Percentiles rank a stretch among this genome's conserved stretches.
phyloP scores from a whole-genome alignment of 2,113 vertebrate genomes.

The Nannobrachium achirus region DNA sequence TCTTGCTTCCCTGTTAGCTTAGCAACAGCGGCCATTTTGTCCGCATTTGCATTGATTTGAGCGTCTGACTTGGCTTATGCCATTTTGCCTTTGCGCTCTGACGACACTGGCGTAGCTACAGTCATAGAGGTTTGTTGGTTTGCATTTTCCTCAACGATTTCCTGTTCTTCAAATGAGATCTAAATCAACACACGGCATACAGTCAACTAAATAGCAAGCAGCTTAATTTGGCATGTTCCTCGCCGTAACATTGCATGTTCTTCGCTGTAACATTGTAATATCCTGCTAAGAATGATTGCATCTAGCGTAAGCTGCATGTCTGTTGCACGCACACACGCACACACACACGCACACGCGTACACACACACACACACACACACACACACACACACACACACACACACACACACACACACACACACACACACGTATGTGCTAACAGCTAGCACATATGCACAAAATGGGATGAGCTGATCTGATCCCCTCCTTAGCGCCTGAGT shows the following conservation, averaged over 20 bases:
- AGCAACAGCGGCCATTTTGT: slow-evolving; percentile 82
- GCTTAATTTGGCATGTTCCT: not conserved
- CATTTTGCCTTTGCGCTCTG: slow-evolving; percentile 12
- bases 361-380: slow-evolving; percentile 14
- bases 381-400: slow-evolving; percentile 31
- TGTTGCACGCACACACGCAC: slow-evolving; percentile 41
- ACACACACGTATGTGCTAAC: not conserved
- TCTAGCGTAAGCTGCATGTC: slow-evolving; percentile 61
- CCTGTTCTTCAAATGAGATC: slow-evolving; percentile 27
- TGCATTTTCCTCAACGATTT: not conserved
- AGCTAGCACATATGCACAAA: not conserved
- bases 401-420: slow-evolving; percentile 15
- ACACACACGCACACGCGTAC: slow-evolving; percentile 25
- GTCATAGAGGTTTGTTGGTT: slow-evolving; percentile 7
- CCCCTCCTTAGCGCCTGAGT: slow-evolving; percentile 56
- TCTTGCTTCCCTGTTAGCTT: slow-evolving; percentile 65
- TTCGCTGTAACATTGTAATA: slow-evolving; percentile 45
- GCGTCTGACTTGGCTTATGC: slow-evolving; percentile 32
- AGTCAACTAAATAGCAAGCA: not conserved
- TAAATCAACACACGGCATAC: slow-evolving; percentile 9
- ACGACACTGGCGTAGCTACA: not conserved
- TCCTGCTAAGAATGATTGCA: slow-evolving; percentile 47
- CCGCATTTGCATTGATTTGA: slow-evolving; percentile 52
- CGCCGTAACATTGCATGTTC: slow-evolving; percentile 25
- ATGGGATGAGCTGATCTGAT: slow-evolving; percentile 65